Evolutionary conservation across 2,113 vertebrate genomes (phyloP), one percentile per base, ranked within the genome.

Genomic region (Pygoscelis antarcticus): DNA sequence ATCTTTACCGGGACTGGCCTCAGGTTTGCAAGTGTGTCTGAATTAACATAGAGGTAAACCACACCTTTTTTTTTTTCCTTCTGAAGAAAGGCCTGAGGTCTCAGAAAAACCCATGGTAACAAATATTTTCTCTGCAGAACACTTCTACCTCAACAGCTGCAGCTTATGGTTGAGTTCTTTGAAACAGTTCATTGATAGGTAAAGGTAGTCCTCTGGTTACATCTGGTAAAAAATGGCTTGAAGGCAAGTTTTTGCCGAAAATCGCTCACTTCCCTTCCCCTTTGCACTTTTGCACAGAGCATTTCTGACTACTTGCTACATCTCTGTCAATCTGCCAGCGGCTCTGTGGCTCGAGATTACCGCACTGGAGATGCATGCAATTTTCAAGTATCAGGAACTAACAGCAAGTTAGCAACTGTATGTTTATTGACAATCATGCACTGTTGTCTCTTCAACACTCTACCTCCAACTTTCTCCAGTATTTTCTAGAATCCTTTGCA

Each of bases 321-420:
- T 40, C 70, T 92, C 36, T 82, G 30, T 89, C 61, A 91, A 68
- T 54, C 60, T 90, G 47, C 83, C 92, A 97, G 71, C 38, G 82
- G 75, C 55, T 79, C 68, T 2, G 3, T n/a, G 60, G 64, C 55
- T 94, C 65, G 25, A 89, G 49, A 90, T 60, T 83, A 94, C 58
- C 88, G 93, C 75, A 68, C 83, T 62, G 42, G 71, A 91, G 62
- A 90, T 64, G 68, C 58, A 57, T 30, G 54, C 84, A 66, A 68
- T 87, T 94, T 93, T 81, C 66, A 76, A 83, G 52, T 82, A 93
- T 55, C 52, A 61, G 62, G 57, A 92, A 66, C 38, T n/a, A 94
- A 85, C 17, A 93, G 40, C 4, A 81, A 92, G 44, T 84, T 32
- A 52, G 62, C 32, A 93, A 94, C 22, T 72, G 8, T 34, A 65